Percentiles rank a stretch among this genome's conserved stretches.
These are phyloP conservation scores for Chiroxiphia lanceolata DNA, from an alignment of 2,797 vertebrate genomes.

Conservation along the genomic window DNA sequence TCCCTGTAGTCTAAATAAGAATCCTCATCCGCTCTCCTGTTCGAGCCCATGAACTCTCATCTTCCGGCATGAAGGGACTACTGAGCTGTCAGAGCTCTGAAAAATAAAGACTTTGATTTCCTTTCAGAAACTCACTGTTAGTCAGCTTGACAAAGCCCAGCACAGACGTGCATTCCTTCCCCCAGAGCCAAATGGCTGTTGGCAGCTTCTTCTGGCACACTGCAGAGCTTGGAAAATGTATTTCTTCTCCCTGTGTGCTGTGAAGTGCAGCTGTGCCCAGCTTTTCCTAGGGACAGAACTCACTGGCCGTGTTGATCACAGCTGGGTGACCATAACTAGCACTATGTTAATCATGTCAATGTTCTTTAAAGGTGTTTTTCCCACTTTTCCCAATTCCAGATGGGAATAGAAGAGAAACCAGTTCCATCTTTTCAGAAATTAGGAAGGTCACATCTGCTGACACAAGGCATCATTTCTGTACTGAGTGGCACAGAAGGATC, in stretches of 20 bases:
- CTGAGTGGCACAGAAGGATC: background rate
- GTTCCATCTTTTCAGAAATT: background rate
- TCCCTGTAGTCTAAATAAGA: background rate
- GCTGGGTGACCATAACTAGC: background rate
- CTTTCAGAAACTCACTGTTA: background rate
- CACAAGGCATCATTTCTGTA: background rate
- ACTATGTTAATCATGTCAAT: background rate
- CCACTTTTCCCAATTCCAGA: background rate
- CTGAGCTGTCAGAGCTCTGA: background rate
- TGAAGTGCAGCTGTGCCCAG: background rate
- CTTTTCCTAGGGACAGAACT: background rate
- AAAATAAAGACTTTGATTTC: background rate
- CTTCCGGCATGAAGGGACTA: background rate
- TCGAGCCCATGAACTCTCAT: background rate
- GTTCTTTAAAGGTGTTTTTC: background rate
- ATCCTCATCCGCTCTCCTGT: background rate
- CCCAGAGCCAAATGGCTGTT: background rate
- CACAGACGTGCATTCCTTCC: rapidly evolving
- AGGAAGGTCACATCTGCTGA: background rate
- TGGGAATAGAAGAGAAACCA: background rate
- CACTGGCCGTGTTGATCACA: background rate
- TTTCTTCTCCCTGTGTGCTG: background rate
- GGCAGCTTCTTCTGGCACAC: background rate
- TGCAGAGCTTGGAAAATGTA: background rate
- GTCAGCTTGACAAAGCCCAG: background rate